These are phyloP conservation scores for Coccyzus lansbergi DNA, from an alignment of 2,797 vertebrate genomes.

Conservation along the genomic window DNA sequence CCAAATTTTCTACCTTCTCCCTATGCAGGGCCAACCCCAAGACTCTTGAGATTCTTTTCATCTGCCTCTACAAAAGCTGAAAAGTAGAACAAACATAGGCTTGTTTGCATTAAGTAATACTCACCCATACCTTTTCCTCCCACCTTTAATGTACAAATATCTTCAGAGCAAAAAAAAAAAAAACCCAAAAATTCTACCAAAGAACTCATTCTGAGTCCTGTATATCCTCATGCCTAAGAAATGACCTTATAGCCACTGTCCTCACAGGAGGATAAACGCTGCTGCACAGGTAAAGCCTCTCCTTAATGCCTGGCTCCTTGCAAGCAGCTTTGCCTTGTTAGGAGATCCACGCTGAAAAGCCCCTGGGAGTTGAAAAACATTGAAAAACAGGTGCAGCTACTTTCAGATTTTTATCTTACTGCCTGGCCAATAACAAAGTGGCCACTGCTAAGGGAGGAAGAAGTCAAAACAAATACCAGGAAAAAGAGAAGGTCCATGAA, in stretches of 20 bases:
- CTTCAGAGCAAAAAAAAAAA: background rate
- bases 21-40: background rate
- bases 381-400: background rate
- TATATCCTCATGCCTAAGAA: rapidly evolving
- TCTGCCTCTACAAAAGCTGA: rapidly evolving
- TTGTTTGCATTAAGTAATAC: background rate
- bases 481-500: background rate
- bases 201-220: rapidly evolving
- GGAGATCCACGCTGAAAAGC: background rate
- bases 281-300: rapidly evolving
- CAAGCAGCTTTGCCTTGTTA: rapidly evolving
- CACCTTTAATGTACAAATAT: background rate
- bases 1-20: background rate
- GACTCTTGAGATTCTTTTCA: background rate
- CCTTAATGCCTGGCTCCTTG: rapidly evolving
- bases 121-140: background rate
- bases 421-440: background rate
- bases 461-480: background rate
- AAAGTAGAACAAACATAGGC: rapidly evolving
- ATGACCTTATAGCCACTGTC: rapidly evolving
- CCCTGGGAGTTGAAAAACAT: background rate
- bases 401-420: background rate
- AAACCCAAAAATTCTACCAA: too few relatives aligned
- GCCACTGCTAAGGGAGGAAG: background rate
- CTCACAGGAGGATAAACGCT: rapidly evolving